phyloP scores from a whole-genome alignment of 2,888 invertebrate species.

The Clostera curtula region DNA sequence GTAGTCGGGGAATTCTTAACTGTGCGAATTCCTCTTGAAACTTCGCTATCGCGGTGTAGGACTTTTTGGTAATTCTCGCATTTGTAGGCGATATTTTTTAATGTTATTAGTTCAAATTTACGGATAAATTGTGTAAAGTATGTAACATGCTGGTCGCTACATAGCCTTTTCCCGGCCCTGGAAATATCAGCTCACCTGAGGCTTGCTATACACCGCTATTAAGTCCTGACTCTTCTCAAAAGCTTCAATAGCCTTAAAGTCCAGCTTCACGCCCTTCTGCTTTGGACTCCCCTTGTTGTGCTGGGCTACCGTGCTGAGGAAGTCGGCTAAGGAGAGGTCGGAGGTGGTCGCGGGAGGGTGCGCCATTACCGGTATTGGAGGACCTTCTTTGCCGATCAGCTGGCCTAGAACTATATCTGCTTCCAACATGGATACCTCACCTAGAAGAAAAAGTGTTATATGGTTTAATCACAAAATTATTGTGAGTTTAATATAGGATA shows the following conservation, averaged over 20 bases:
- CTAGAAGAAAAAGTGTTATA: slow-evolving; percentile 42
- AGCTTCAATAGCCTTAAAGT: slow-evolving; percentile 88
- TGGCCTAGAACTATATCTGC: slow-evolving; percentile 87
- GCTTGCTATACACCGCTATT: slow-evolving; percentile 48
- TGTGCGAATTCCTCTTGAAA: too few relatives aligned
- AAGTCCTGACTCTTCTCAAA: slow-evolving; percentile 75
- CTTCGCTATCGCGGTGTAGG: too few relatives aligned
- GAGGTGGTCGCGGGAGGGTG: slow-evolving; percentile 85
- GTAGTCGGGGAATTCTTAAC: too few relatives aligned
- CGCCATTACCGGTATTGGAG: slow-evolving; percentile 86
- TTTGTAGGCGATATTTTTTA: too few relatives aligned
- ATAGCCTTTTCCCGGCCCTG: too few relatives aligned
- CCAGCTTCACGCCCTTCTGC: slow-evolving; percentile 88
- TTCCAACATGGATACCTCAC: slow-evolving; percentile 85
- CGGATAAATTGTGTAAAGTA: too few relatives aligned
- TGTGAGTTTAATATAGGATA: neutral
- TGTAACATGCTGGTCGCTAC: too few relatives aligned
- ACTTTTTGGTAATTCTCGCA: too few relatives aligned
- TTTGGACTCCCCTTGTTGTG: slow-evolving; percentile 55
- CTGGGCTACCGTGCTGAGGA: slow-evolving; percentile 76
- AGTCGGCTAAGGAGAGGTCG: slow-evolving; percentile 83
- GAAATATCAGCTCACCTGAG: slow-evolving; percentile 35
- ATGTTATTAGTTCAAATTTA: too few relatives aligned
- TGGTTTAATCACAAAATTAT: neutral
- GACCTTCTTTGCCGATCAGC: slow-evolving; percentile 61